Evolutionary conservation across 2,113 vertebrate species (phyloP).

Genomic region (Aythya baeri): DNA sequence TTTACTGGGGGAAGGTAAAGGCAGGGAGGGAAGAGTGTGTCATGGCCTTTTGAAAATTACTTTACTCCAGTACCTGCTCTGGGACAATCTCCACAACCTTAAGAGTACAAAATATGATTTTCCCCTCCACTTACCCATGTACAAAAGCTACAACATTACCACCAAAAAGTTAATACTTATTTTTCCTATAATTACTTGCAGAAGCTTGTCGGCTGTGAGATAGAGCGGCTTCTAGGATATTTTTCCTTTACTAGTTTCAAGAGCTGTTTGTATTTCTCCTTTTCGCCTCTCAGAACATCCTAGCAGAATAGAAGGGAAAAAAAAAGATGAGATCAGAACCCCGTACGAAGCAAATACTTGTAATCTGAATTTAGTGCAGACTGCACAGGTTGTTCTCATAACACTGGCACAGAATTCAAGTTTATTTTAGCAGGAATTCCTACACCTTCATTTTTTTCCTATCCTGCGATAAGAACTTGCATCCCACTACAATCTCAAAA

Average conservation of each 20-base stretch:
- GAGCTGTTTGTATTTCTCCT: slow-evolving; percentile 66
- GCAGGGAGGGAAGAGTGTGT: background rate
- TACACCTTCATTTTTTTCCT: background rate
- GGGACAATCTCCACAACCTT: background rate
- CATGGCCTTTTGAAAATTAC: rapidly evolving
- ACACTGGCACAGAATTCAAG: background rate
- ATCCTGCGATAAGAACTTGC: background rate
- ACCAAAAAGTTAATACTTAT: background rate
- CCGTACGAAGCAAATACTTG: background rate
- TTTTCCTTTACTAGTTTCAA: slow-evolving; percentile 66
- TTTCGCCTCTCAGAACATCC: slow-evolving; percentile 71
- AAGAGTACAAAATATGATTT: background rate
- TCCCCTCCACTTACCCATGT: background rate
- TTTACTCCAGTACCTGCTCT: background rate
- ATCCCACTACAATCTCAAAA: background rate
- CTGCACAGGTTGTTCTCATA: background rate
- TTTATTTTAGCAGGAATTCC: background rate
- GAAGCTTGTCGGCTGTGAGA: background rate
- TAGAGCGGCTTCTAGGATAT: background rate
- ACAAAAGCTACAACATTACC: background rate
- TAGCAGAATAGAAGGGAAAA: background rate
- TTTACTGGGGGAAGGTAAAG: background rate
- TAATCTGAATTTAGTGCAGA: too few relatives aligned
- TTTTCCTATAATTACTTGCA: slow-evolving; percentile 43
- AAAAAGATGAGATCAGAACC: background rate